Evolutionary conservation across 1,140 invertebrate species (phyloP).

Genomic region (Drosophila littoralis): DNA sequence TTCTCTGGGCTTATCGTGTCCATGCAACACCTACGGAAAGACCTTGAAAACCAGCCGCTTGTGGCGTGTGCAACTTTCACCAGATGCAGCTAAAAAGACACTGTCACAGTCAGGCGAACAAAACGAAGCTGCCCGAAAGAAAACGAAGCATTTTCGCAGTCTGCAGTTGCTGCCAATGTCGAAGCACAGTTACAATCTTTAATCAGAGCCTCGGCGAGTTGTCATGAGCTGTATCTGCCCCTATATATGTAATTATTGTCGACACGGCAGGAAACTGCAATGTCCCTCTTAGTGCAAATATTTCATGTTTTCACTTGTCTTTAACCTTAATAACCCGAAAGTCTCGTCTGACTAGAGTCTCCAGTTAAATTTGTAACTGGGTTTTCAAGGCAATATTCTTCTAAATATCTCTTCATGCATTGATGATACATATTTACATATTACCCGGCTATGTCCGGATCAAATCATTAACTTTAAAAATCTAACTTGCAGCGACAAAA

Average conservation of each 20-base stretch:
- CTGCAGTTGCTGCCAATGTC: constrained; percentile 2
- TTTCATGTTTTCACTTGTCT: constrained; percentile 49
- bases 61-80: constrained; percentile 64
- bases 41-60: constrained; percentile 69
- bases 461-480: too few relatives aligned
- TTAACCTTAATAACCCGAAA: too few relatives aligned
- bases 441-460: too few relatives aligned
- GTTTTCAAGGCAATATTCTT: constrained; percentile 45
- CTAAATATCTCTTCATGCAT: constrained; percentile 25
- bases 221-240: neutral
- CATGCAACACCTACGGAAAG: constrained; percentile 51
- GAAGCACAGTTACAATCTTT: constrained; percentile 14
- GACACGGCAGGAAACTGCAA: neutral
- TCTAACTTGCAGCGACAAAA: too few relatives aligned
- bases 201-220: constrained; percentile 14
- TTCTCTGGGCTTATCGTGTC: neutral
- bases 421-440: too few relatives aligned
- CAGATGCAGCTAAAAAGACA: constrained; percentile 48
- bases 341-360: constrained; percentile 10
- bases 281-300: constrained; percentile 52
- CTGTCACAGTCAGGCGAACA: constrained; percentile 40
- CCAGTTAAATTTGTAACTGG: constrained; percentile 17
- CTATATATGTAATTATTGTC: constrained; percentile 11
- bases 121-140: constrained; percentile 39
- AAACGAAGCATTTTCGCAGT: constrained; percentile 18